Evolutionary conservation across 1,140 invertebrate species (phyloP).

Genomic region (Trypoxylus dichotomus): DNA sequence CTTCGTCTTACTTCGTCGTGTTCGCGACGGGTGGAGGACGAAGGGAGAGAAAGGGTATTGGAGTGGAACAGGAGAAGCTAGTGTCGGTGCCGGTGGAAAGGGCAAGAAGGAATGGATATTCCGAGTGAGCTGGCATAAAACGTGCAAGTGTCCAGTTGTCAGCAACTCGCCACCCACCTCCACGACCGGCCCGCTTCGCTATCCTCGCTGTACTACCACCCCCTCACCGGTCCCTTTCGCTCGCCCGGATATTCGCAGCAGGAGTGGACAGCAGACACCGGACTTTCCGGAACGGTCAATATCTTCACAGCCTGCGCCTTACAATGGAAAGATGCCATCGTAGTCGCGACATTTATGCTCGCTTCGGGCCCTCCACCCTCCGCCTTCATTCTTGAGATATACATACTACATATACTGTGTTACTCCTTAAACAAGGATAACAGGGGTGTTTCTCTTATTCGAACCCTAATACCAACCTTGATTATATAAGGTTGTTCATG

Average conservation of each 20-base stretch:
- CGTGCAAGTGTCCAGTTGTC: conserved; percentile 44
- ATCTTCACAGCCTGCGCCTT: conserved; percentile 46
- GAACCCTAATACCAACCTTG: too few relatives aligned
- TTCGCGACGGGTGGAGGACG: background rate
- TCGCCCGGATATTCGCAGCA: conserved; percentile 34
- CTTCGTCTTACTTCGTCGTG: background rate
- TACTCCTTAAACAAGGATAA: too few relatives aligned
- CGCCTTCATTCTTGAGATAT: background rate
- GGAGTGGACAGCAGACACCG: conserved; percentile 40
- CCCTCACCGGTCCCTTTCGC: conserved; percentile 1
- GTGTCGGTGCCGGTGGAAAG: background rate
- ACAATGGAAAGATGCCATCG: conserved; percentile 30
- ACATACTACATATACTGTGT: too few relatives aligned
- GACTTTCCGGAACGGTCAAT: conserved; percentile 42
- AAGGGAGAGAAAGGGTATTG: background rate
- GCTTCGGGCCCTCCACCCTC: background rate
- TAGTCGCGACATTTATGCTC: conserved; percentile 18
- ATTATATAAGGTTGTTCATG: too few relatives aligned
- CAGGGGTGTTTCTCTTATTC: too few relatives aligned
- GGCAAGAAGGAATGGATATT: conserved; percentile 27
- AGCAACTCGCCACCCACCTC: conserved; percentile 30
- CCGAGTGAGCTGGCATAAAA: conserved; percentile 39
- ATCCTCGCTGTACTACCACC: conserved; percentile 24
- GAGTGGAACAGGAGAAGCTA: background rate
- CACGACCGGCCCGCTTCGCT: background rate